Evolutionary conservation across 2,888 invertebrate species (phyloP), one percentile per base, ranked within the genome.

Genomic region (Coenonympha glycerion): DNA sequence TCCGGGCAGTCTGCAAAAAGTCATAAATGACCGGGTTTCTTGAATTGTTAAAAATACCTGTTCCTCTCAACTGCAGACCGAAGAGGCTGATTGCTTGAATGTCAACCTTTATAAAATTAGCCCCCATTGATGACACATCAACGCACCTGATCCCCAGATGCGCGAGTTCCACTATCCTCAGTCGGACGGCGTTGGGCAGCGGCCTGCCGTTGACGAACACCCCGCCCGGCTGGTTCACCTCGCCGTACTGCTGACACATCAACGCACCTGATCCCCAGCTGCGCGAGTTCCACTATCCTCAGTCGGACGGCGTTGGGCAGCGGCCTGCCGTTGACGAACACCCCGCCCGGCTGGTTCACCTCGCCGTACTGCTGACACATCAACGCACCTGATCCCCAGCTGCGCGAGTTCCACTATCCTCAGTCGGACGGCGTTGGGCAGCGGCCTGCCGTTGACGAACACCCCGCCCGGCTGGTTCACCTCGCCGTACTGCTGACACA

Each of bases 321-420:
- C 6, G 97, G 97, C 52, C 97, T 89, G 0, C 97, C 97, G 82
- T 97, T 97, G 49, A 97, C 97, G 84, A 97, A 97, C 37, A 97
- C 95, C 15, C 97, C 97, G n/a, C 97, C 97, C 47, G 97, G 90
- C 80, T 97, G 97, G 87, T 97, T 97, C 62, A 97, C 96, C 83
- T 97, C 97, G n/a, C 98, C 98, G 84, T 97, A 97, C 75, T 96
- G 96, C 76, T 96, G 95, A n/a, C n/a, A n/a, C n/a, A n/a, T n/a
- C n/a, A n/a, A 30, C 18, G 6, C 26, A 84, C 85, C 85, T 90
- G 66, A 97, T 96, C 6, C 97, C 97, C 19, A 96, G 88, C 62
- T 96, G 95, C 3, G 96, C 96, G 50, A 97, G 87, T 74, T 97
- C 96, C 16, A 97, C 96, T 64, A 97, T 97, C 55, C 95, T 89